These are phyloP conservation scores for Neria commutata DNA, from an alignment of 2,888 invertebrate species.

Conservation along the genomic window DNA sequence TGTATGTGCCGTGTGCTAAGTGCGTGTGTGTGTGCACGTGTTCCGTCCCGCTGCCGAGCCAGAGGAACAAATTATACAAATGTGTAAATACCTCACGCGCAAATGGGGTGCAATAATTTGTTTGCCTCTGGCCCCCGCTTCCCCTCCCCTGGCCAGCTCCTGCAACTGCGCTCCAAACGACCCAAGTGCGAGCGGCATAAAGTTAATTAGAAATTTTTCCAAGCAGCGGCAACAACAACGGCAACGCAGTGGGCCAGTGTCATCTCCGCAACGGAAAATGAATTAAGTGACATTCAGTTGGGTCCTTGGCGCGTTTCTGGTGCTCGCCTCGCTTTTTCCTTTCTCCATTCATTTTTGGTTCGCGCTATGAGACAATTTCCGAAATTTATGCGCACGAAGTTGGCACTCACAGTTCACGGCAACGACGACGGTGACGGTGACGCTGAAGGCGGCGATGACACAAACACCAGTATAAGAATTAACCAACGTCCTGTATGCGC, in stretches of 20 bases:
- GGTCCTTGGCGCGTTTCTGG: not conserved
- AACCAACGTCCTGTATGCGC: not conserved
- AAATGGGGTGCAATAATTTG: not conserved
- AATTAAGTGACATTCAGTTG: not conserved
- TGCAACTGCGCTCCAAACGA: not conserved
- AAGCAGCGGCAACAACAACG: not conserved
- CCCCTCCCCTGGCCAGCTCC: not conserved
- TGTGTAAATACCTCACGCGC: not conserved
- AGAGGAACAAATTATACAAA: no score
- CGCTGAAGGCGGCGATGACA: no score
- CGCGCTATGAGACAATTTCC: not conserved
- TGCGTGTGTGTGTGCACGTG: no score
- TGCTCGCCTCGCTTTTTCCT: not conserved
- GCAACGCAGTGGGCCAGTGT: not conserved
- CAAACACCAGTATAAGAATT: no score
- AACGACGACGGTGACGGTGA: not conserved
- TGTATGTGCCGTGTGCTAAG: not conserved
- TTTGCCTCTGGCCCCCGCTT: not conserved
- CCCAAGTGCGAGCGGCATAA: not conserved
- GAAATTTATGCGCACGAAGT: conserved; percentile 1
- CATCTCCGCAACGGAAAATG: not conserved
- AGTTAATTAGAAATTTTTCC: not conserved
- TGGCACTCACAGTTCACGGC: not conserved
- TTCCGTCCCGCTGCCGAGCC: no score
- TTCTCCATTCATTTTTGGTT: not conserved